Conservation (phyloP, 2,113 vertebrate species). For the Thalassarche chlororhynchos region DNA sequence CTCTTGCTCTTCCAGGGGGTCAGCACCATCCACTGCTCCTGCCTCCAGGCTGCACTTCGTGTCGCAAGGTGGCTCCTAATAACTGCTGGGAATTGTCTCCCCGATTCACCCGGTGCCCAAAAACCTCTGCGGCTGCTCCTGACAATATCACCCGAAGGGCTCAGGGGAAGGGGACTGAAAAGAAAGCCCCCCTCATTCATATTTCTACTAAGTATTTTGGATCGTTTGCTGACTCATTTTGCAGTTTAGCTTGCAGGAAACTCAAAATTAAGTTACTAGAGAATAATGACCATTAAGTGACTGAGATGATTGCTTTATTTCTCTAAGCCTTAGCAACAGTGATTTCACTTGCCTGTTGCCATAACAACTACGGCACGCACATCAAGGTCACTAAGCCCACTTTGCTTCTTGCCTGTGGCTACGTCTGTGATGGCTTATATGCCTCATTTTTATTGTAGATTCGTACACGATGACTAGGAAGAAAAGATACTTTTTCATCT, state of each 20-base stretch:
- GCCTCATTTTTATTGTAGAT: constrained; percentile 75
- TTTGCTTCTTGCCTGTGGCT: constrained; percentile 66
- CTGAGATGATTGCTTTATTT: constrained; percentile 71
- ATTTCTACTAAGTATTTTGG: not conserved
- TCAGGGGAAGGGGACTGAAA: not conserved
- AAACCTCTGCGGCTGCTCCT: not conserved
- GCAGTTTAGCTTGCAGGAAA: constrained; percentile 9
- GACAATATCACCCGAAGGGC: not conserved
- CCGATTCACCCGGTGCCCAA: accelerated
- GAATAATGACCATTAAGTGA: constrained; percentile 73
- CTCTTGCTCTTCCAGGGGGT: not conserved
- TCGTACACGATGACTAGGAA: not conserved
- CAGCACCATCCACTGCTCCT: not conserved
- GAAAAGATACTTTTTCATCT: constrained; percentile 47
- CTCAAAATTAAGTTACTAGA: constrained; percentile 60
- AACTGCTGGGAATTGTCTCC: not conserved
- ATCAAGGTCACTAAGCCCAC: constrained; percentile 85
- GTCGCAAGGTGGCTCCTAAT: not conserved
- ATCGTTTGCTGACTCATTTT: constrained; percentile 60
- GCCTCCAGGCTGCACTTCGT: not conserved
- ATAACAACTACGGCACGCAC: constrained; percentile 82
- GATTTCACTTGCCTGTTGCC: constrained; percentile 82
- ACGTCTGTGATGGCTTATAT: constrained; percentile 59
- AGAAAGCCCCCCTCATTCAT: not conserved
- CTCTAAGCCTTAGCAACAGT: constrained; percentile 77